Percentiles rank a stretch among this genome's conserved stretches.
Evolutionary conservation across 2,888 invertebrate species (phyloP).

Genomic region (Tuta absoluta): DNA sequence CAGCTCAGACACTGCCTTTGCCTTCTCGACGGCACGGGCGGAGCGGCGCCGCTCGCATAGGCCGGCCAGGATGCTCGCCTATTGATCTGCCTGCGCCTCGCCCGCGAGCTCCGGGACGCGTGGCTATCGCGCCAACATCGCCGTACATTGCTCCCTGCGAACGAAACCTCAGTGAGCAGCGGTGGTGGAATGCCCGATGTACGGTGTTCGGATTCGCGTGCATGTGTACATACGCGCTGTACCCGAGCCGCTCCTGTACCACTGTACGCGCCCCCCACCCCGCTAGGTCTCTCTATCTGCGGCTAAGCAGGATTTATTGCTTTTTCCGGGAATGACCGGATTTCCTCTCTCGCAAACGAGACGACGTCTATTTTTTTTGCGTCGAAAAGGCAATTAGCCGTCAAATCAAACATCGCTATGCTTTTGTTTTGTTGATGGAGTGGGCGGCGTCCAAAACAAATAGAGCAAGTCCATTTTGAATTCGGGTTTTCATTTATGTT

Average conservation of each 20-base stretch:
- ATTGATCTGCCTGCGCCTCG: conserved; percentile 62
- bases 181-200: neutral
- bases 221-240: conserved; percentile 35
- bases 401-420: neutral
- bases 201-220: neutral
- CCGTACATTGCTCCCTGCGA: neutral
- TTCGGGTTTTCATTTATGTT: neutral
- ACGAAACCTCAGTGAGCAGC: neutral
- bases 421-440: neutral
- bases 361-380: conserved; percentile 41
- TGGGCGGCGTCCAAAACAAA: neutral
- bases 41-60: conserved; percentile 34
- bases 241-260: conserved; percentile 59
- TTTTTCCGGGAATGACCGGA: conserved; percentile 69
- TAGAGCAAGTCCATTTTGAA: neutral
- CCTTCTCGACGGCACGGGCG: conserved; percentile 27
- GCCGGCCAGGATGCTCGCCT: conserved; percentile 57
- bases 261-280: conserved; percentile 42
- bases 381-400: conserved; percentile 40
- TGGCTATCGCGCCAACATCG: neutral
- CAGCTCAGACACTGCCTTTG: neutral
- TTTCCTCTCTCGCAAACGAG: conserved; percentile 48
- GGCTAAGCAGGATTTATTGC: conserved; percentile 68
- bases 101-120: neutral
- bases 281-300: conserved; percentile 55